phyloP scores from a whole-genome alignment of 2,888 invertebrate genomes.

The Agriopis marginaria region DNA sequence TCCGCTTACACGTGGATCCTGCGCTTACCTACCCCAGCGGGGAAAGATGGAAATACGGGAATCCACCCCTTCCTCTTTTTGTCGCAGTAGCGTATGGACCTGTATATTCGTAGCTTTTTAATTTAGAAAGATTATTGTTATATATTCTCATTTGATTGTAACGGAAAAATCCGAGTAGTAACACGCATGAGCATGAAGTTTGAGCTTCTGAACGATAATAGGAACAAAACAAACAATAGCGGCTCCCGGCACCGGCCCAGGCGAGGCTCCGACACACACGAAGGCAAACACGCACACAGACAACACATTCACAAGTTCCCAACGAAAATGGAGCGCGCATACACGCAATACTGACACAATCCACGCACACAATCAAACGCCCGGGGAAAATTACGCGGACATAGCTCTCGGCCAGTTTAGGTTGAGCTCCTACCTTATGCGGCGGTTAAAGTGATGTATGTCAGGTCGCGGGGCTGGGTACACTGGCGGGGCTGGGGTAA shows the following conservation, averaged over 20 bases:
- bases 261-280: conserved; percentile 65
- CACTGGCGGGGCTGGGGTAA: conserved; percentile 54
- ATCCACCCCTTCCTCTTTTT: not conserved
- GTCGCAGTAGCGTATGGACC: not conserved
- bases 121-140: not conserved
- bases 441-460: conserved; percentile 45
- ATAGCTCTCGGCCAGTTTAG: conserved; percentile 43
- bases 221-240: conserved; percentile 80
- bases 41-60: conserved; percentile 3
- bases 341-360: conserved; percentile 66
- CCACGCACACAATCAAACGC: conserved; percentile 62
- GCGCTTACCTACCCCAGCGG: conserved; percentile 4
- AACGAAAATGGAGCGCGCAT: conserved; percentile 74
- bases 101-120: conserved; percentile 2
- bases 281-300: conserved; percentile 73
- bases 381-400: conserved; percentile 76
- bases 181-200: conserved; percentile 50
- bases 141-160: conserved; percentile 7
- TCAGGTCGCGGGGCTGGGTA: conserved; percentile 55
- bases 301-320: conserved; percentile 80
- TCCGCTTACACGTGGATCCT: conserved; percentile 6
- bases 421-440: conserved; percentile 60
- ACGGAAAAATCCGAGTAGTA: conserved; percentile 2
- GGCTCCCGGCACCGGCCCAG: conserved; percentile 23
- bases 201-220: conserved; percentile 71